phyloP scores from a whole-genome alignment of 2,888 invertebrate genomes.

The Allophyes oxyacanthae region DNA sequence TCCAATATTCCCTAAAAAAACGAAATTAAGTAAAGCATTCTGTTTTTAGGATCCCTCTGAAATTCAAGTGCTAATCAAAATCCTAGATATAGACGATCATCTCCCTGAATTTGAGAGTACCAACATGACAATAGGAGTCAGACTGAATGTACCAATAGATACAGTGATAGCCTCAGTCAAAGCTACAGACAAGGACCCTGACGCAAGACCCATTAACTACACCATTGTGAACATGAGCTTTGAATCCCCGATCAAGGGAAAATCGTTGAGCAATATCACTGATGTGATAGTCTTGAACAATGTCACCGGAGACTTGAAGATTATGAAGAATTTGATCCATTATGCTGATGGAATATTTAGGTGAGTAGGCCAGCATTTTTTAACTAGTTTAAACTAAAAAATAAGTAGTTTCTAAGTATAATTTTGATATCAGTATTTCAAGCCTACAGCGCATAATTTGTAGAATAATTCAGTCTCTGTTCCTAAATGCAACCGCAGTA shows the following conservation, averaged over 20 bases:
- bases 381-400: too few relatives aligned
- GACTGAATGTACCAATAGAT: constrained; percentile 93
- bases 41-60: constrained; percentile 91
- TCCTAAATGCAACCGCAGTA: too few relatives aligned
- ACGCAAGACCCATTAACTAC: constrained; percentile 91
- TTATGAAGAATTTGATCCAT: constrained; percentile 91
- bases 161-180: constrained; percentile 91
- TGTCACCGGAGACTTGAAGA: constrained; percentile 92
- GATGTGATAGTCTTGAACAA: constrained; percentile 91
- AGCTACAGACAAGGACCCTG: constrained; percentile 92
- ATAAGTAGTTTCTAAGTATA: too few relatives aligned
- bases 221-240: constrained; percentile 90
- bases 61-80: constrained; percentile 90
- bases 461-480: too few relatives aligned
- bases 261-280: constrained; percentile 81
- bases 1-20: too few relatives aligned
- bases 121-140: constrained; percentile 92
- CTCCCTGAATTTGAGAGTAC: constrained; percentile 91
- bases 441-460: too few relatives aligned
- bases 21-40: background rate
- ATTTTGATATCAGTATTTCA: too few relatives aligned
- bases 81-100: constrained; percentile 93
- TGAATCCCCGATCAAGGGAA: constrained; percentile 82
- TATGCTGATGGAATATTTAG: constrained; percentile 91
- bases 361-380: too few relatives aligned